Evolutionary conservation across 2,888 invertebrate genomes (phyloP).

Genomic region (Lypha dubia): DNA sequence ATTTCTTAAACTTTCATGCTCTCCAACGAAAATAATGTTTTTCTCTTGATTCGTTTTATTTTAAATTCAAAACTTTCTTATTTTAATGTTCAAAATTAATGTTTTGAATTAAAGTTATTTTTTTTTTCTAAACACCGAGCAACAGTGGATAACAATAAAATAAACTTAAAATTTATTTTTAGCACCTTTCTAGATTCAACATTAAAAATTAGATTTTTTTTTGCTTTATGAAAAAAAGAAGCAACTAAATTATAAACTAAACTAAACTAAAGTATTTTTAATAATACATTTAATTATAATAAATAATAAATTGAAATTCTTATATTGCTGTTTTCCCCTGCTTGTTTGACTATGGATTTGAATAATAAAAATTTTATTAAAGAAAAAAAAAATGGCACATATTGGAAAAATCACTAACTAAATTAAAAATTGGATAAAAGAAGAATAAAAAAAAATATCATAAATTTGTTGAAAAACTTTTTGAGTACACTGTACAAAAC

Average conservation of each 20-base stretch:
- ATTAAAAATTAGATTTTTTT: slow-evolving; percentile 32
- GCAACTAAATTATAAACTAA: slow-evolving; percentile 32
- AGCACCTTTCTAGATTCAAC: slow-evolving; percentile 71
- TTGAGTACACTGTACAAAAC: slow-evolving; percentile 24
- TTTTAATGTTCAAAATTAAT: neutral
- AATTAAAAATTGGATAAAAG: slow-evolving; percentile 18
- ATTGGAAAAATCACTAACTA: slow-evolving; percentile 63
- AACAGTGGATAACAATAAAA: slow-evolving; percentile 11
- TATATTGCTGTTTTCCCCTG: slow-evolving; percentile 54
- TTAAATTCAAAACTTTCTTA: neutral
- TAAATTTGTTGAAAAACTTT: slow-evolving; percentile 15
- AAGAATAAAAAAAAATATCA: no score
- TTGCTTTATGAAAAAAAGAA: neutral
- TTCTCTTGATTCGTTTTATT: neutral
- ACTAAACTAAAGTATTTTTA: no score
- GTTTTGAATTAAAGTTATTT: neutral
- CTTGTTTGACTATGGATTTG: slow-evolving; percentile 61
- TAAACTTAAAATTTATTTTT: slow-evolving; percentile 60
- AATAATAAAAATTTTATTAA: slow-evolving; percentile 21
- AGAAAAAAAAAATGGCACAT: slow-evolving; percentile 66
- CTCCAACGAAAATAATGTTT: neutral
- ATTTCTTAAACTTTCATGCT: no score
- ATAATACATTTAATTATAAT: slow-evolving; percentile 34
- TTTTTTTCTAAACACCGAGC: neutral
- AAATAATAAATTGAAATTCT: slow-evolving; percentile 30